Evolutionary conservation across 2,888 invertebrate species (phyloP).

Genomic region (Pycnomerus fuliginosus): DNA sequence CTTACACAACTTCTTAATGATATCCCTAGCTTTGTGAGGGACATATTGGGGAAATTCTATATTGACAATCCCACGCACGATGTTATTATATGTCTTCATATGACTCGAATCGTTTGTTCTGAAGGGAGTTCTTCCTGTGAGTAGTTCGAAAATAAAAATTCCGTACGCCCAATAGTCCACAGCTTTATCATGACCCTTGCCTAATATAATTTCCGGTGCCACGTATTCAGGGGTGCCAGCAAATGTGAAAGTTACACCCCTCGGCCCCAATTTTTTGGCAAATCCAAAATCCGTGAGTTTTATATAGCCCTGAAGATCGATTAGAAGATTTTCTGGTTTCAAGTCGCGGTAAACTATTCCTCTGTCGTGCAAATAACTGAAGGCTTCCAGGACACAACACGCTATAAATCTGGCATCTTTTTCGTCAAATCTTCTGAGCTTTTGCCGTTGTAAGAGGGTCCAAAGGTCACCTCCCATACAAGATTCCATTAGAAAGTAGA

Average conservation of each 20-base stretch:
- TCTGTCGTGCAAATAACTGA: conserved; percentile 80
- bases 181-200: conserved; percentile 76
- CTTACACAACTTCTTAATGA: conserved; percentile 80
- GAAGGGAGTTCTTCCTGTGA: conserved; percentile 86
- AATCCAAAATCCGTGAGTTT: conserved; percentile 96
- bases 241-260: conserved; percentile 87
- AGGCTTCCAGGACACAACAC: conserved; percentile 87
- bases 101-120: conserved; percentile 67
- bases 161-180: conserved; percentile 94
- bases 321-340: conserved; percentile 90
- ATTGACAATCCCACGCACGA: conserved; percentile 67
- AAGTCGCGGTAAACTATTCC: conserved; percentile 84
- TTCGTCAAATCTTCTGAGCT: conserved; percentile 65
- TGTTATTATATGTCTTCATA: conserved; percentile 89
- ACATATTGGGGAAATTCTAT: conserved; percentile 77
- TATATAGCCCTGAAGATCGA: conserved; percentile 79
- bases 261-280: conserved; percentile 74
- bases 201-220: conserved; percentile 85
- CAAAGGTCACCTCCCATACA: conserved; percentile 93
- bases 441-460: conserved; percentile 84
- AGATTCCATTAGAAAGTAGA: conserved; percentile 91
- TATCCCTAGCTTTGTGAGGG: conserved; percentile 71
- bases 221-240: conserved; percentile 92
- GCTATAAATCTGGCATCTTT: conserved; percentile 80
- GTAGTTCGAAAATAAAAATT: conserved; percentile 79